These are phyloP conservation scores for Orchestia grillus DNA, from an alignment of 1,140 invertebrate genomes.

Conservation along the genomic window DNA sequence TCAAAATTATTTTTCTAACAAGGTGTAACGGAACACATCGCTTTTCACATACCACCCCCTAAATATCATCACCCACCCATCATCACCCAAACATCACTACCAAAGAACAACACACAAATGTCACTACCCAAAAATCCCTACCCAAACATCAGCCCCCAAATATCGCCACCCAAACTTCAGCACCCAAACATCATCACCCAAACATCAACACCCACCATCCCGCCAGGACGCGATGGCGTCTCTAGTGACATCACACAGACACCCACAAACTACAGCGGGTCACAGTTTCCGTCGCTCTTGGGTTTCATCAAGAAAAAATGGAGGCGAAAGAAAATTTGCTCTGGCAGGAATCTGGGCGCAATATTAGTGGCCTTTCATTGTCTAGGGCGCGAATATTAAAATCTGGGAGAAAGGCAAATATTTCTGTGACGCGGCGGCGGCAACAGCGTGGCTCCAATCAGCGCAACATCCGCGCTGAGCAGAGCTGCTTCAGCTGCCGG, in stretches of 20 bases:
- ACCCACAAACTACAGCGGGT: not conserved
- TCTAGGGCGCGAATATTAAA: constrained; percentile 30
- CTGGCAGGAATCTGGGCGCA: not conserved
- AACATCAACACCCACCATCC: not conserved
- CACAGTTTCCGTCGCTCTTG: not conserved
- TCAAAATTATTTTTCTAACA: not conserved
- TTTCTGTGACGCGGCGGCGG: not conserved
- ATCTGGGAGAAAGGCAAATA: not conserved
- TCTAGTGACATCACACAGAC: not conserved
- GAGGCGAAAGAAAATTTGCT: not conserved
- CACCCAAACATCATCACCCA: not conserved
- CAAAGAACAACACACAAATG: not conserved
- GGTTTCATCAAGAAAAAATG: not conserved
- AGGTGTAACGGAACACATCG: not conserved
- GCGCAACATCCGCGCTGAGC: not conserved
- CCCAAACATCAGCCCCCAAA: too few relatives aligned
- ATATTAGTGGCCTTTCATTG: not conserved
- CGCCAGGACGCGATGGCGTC: not conserved
- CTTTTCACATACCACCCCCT: not conserved
- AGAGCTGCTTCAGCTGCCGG: too few relatives aligned
- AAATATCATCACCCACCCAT: not conserved
- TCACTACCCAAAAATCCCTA: not conserved
- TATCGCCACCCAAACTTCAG: too few relatives aligned
- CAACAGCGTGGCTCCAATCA: not conserved
- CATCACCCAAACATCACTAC: not conserved